A percentile compares a stretch with the other conserved stretches of the same genome.
phyloP scores from a whole-genome alignment of 92 coral and sea anemone genomes.

The Umimayanthus chanpuru region DNA sequence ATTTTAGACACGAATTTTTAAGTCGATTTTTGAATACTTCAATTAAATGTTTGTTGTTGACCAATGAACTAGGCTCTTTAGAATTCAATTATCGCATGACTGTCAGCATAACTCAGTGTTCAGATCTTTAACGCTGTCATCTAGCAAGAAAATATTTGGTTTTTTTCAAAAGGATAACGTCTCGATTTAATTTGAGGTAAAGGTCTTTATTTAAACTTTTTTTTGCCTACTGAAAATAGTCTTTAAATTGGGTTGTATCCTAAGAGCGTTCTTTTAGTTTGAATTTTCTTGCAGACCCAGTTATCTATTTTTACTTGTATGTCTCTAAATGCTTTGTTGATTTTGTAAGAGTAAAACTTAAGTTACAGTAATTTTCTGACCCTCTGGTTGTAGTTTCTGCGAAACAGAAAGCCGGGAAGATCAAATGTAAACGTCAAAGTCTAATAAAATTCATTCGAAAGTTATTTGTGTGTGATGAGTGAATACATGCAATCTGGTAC shows the following conservation, averaged over 20 bases:
- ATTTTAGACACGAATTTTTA: not conserved
- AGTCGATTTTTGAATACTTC: not conserved
- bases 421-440: not conserved
- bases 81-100: not conserved
- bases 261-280: too few relatives aligned
- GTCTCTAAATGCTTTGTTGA: too few relatives aligned
- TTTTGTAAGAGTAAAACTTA: too few relatives aligned
- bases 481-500: too few relatives aligned
- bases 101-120: not conserved
- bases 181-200: not conserved
- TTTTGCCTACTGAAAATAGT: not conserved
- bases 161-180: not conserved
- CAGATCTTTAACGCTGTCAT: not conserved
- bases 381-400: slow-evolving; percentile 6
- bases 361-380: not conserved
- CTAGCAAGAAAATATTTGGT: not conserved
- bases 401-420: not conserved
- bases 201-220: not conserved
- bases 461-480: not conserved
- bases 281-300: too few relatives aligned
- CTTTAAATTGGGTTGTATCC: too few relatives aligned
- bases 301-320: too few relatives aligned
- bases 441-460: not conserved
- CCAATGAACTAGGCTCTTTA: not conserved
- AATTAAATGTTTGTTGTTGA: too few relatives aligned